Percentiles rank a stretch among this genome's conserved stretches.
phyloP scores from a whole-genome alignment of 2,113 vertebrate species.

The Cavia aperea region DNA sequence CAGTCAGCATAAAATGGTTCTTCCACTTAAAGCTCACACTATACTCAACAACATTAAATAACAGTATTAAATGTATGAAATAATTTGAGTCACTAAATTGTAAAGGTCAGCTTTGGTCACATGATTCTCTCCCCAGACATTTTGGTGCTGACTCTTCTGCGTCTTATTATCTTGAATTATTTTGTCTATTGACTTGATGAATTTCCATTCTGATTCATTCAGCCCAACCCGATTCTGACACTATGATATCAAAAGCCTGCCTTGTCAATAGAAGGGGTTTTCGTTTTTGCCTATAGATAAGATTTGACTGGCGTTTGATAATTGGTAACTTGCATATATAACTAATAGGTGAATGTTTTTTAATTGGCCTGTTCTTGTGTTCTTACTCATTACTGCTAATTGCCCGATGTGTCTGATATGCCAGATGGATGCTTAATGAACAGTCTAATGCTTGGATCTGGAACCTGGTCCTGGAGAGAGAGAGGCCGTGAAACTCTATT shows the following conservation, averaged over 20 bases:
- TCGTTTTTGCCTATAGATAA: neutral
- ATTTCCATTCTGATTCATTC: slow-evolving; percentile 48
- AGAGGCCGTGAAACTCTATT: neutral
- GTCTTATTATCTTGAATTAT: neutral
- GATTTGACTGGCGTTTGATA: slow-evolving; percentile 19
- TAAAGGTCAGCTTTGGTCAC: neutral
- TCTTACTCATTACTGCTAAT: slow-evolving; percentile 51
- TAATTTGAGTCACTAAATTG: neutral
- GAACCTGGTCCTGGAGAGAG: neutral
- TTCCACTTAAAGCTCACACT: neutral
- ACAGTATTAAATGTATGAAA: neutral
- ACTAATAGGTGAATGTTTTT: slow-evolving; percentile 27
- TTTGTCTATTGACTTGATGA: slow-evolving; percentile 11
- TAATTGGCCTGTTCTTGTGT: slow-evolving; percentile 32
- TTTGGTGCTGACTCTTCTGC: neutral
- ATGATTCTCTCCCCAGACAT: neutral
- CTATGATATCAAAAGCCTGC: slow-evolving; percentile 12
- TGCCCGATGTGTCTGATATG: neutral
- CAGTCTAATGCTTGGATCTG: neutral
- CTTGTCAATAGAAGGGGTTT: neutral
- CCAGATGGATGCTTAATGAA: slow-evolving; percentile 8
- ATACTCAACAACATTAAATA: neutral
- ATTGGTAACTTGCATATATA: slow-evolving; percentile 33
- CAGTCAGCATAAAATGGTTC: neutral
- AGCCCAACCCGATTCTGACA: neutral